Base-by-base conservation (phyloP, 2,888 invertebrate species). In the Allophyes oxyacanthae region DNA sequence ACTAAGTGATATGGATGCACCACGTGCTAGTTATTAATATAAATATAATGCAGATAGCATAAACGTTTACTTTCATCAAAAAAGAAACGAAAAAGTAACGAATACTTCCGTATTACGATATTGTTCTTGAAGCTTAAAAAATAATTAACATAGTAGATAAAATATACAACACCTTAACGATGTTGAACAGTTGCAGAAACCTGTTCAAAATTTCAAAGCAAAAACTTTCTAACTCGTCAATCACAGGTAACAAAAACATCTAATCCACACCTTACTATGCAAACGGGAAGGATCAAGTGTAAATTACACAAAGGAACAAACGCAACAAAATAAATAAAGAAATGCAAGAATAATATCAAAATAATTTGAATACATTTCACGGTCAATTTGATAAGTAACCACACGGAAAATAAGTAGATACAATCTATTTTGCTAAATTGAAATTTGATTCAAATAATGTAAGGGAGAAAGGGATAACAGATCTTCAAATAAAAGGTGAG, bases 331-430 rank as follows among this genome's bases (percentile, higher is more conserved):
- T 25, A 64, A 48, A 53, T 50, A 72, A 58, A 57, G 44, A 54
- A 66, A 61, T 32, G 1, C 37, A 50, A 56, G 64, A 75, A 76
- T 66, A 61, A 64, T 55, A 68, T 69, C 62, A 63, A 66, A 71
- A 72, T 69, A 71, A 82, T 85, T 86, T 84, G 75, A 87, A 90
- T 89, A 86, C 77, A 77, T 85, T 84, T 82, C 86, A 88, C 81
- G 92, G 91, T 91, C 92, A 92, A 91, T 92, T 91, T 88, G 85
- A 84, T 79, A 82, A 77, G 83, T 82, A 84, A 89, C 88, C 87
- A 78, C 84, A 86, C 67, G 73, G 72, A 79, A 61, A 60, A 67
- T 58, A 66, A 56, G 60, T 63, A 44, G 56, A 53, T 60, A 74
- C 75, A 70, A 72, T 68, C 53, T 62, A 74, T 78, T 81, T 53